A percentile compares a stretch with the other conserved stretches of the same genome.
Conservation (phyloP, 2,888 invertebrate species). For the Lasioglossum marginatum region DNA sequence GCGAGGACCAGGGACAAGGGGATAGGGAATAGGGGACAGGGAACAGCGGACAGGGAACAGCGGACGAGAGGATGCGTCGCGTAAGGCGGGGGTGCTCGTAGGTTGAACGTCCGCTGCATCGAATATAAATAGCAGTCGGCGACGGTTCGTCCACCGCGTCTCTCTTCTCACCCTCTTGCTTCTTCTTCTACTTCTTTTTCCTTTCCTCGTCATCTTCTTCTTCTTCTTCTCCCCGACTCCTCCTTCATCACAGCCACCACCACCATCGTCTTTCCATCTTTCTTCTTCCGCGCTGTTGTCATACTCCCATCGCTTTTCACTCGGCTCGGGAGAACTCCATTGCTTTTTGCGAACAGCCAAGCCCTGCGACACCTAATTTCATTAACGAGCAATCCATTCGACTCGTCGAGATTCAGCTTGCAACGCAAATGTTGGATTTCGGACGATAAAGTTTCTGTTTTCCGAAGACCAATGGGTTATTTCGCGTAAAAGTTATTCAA, state of each 20-base stretch:
- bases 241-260: neutral
- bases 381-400: slow-evolving; percentile 33
- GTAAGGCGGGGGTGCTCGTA: slow-evolving; percentile 70
- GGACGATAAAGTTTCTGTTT: neutral
- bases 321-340: neutral
- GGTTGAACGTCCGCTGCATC: slow-evolving; percentile 78
- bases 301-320: slow-evolving; percentile 23
- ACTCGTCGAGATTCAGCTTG: slow-evolving; percentile 13
- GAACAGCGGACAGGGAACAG: slow-evolving; percentile 47
- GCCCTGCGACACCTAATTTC: slow-evolving; percentile 28
- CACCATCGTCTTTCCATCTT: neutral
- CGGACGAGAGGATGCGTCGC: slow-evolving; percentile 55
- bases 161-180: slow-evolving; percentile 48
- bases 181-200: slow-evolving; percentile 26
- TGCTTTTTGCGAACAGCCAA: slow-evolving; percentile 23
- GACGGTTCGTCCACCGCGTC: slow-evolving; percentile 65
- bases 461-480: neutral
- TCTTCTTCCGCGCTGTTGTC: neutral
- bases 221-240: slow-evolving; percentile 26
- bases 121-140: slow-evolving; percentile 77
- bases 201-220: slow-evolving; percentile 33
- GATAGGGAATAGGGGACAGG: slow-evolving; percentile 39
- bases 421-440: slow-evolving; percentile 9
- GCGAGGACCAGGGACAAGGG: slow-evolving; percentile 67
- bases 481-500: neutral